These are phyloP conservation scores for Euura lappo DNA, from an alignment of 1,140 invertebrate species.

Conservation along the genomic window DNA sequence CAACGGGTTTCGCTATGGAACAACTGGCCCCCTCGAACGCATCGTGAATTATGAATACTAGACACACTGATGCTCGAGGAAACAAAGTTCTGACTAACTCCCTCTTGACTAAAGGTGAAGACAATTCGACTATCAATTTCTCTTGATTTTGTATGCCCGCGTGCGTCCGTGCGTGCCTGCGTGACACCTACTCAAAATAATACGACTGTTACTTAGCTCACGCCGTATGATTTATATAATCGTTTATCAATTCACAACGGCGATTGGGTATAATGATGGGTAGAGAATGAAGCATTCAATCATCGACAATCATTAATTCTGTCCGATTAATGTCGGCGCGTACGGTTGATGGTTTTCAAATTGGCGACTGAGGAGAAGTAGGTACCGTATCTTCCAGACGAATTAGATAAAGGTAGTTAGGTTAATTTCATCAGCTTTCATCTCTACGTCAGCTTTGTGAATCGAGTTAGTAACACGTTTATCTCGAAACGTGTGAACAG, in stretches of 20 bases:
- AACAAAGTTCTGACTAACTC: neutral
- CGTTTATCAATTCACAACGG: neutral
- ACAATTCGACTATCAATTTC: neutral
- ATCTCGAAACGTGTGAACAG: neutral
- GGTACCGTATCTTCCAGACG: no score
- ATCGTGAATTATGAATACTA: neutral
- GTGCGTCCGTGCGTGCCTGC: neutral
- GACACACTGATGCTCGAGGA: neutral
- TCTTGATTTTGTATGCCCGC: neutral
- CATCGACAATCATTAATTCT: neutral
- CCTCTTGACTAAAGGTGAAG: neutral
- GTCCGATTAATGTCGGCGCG: neutral
- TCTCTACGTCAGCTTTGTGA: neutral
- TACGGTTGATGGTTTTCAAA: no score
- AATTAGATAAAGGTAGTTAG: no score
- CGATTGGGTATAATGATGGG: neutral
- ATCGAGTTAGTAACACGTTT: neutral
- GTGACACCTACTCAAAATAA: neutral
- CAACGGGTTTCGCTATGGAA: neutral
- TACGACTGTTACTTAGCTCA: neutral
- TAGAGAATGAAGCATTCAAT: slow-evolving; percentile 1
- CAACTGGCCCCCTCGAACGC: neutral
- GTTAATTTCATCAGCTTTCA: no score
- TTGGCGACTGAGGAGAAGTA: no score
- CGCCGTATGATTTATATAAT: slow-evolving; percentile 3